A percentile compares a stretch with the other conserved stretches of the same genome.
phyloP scores from a whole-genome alignment of 2,888 invertebrate species.

The Andrena bicolor region DNA sequence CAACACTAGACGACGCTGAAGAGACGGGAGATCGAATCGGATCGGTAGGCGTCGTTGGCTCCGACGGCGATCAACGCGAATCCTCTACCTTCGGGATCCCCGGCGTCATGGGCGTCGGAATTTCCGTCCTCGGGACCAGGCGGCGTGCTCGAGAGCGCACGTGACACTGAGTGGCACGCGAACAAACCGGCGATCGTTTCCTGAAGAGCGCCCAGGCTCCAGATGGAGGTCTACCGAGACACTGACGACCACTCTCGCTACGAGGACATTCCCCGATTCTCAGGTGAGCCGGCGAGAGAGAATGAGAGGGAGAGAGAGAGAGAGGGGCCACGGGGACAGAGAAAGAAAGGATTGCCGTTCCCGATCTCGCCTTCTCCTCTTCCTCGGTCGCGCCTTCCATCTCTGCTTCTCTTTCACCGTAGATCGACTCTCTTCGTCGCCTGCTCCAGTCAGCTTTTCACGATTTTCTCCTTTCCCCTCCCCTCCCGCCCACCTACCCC shows the following conservation, averaged over 20 bases:
- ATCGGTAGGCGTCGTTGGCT: slow-evolving; percentile 5
- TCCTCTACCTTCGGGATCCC: slow-evolving; percentile 32
- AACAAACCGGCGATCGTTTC: slow-evolving; percentile 41
- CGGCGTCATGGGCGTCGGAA: slow-evolving; percentile 31
- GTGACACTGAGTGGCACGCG: slow-evolving; percentile 53
- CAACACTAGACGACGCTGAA: not conserved
- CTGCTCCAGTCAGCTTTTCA: slow-evolving; percentile 55
- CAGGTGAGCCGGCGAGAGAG: slow-evolving; percentile 53
- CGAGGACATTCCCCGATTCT: slow-evolving; percentile 72
- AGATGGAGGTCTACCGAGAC: slow-evolving; percentile 73
- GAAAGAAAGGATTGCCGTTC: slow-evolving; percentile 48
- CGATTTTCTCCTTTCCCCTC: slow-evolving; percentile 70
- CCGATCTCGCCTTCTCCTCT: slow-evolving; percentile 51
- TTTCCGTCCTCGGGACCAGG: slow-evolving; percentile 1
- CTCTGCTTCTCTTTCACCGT: slow-evolving; percentile 13
- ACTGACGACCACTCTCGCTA: slow-evolving; percentile 72
- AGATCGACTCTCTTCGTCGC: not conserved
- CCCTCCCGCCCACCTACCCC: slow-evolving; percentile 55
- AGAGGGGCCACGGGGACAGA: not conserved
- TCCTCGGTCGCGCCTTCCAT: slow-evolving; percentile 36
- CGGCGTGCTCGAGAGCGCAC: slow-evolving; percentile 26
- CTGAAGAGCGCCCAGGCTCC: slow-evolving; percentile 51
- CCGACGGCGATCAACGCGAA: slow-evolving; percentile 17
- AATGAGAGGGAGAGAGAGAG: slow-evolving; percentile 26
- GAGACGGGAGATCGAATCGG: slow-evolving; percentile 5